Conservation (phyloP, 2,113 vertebrate genomes). For the Lophura nycthemera region DNA sequence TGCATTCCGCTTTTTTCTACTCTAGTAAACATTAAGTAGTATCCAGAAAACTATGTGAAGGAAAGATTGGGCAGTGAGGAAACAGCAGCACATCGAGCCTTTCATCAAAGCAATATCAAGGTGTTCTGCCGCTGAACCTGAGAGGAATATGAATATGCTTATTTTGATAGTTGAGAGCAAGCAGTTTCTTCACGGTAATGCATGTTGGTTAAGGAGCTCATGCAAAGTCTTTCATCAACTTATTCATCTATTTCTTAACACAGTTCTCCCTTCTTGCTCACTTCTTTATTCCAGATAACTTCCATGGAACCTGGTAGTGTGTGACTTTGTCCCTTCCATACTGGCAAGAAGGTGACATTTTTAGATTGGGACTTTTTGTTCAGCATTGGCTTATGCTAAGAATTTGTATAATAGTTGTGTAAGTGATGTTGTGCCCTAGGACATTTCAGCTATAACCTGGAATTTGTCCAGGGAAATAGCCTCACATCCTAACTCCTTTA, state of each 20-base stretch:
- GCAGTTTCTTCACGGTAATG: neutral
- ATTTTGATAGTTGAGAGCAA: neutral
- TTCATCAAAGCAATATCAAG: slow-evolving; percentile 28
- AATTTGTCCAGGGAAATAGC: neutral
- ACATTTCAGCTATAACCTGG: neutral
- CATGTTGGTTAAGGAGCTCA: neutral
- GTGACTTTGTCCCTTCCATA: accelerated
- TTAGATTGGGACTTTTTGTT: neutral
- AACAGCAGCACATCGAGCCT: neutral
- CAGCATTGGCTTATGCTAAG: neutral
- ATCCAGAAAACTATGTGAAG: neutral
- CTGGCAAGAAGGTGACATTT: neutral
- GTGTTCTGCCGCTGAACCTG: neutral
- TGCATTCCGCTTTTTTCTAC: slow-evolving; percentile 32
- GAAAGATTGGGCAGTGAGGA: neutral
- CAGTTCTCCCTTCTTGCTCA: neutral
- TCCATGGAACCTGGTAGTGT: neutral
- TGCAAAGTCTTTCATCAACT: neutral
- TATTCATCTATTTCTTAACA: neutral
- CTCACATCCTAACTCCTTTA: neutral
- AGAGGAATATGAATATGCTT: neutral
- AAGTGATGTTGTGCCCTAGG: neutral
- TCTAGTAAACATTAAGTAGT: neutral
- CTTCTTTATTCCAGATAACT: neutral
- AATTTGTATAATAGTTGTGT: neutral